These are phyloP conservation scores for Galeruca laticollis DNA, from an alignment of 2,888 invertebrate genomes.

Conservation along the genomic window DNA sequence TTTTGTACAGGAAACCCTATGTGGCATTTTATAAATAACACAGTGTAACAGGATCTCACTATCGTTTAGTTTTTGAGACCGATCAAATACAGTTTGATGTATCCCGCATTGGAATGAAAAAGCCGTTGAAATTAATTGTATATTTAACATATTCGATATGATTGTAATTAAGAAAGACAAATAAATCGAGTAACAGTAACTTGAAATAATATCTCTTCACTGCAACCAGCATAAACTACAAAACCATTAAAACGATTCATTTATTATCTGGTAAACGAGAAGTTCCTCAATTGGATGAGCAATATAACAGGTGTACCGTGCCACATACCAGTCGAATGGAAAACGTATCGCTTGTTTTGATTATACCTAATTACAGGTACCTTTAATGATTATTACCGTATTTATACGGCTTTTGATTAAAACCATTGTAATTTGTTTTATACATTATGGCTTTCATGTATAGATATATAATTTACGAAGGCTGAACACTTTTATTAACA, in stretches of 20 bases:
- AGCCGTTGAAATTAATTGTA: too few species aligned
- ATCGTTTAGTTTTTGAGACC: too few species aligned
- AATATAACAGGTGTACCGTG: neutral
- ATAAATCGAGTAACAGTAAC: neutral
- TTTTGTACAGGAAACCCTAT: too few species aligned
- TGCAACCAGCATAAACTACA: neutral
- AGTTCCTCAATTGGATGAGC: too few species aligned
- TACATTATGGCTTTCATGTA: neutral
- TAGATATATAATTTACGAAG: neutral
- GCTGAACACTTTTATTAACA: too few species aligned
- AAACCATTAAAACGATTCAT: slow-evolving; percentile 1
- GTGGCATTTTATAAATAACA: too few species aligned
- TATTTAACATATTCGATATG: too few species aligned
- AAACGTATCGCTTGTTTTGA: neutral
- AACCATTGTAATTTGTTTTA: neutral
- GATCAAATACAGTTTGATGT: too few species aligned
- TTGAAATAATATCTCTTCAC: neutral
- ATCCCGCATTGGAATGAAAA: too few species aligned
- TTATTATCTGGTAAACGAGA: neutral
- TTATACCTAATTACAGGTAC: neutral
- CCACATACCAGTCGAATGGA: neutral
- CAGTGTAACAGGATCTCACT: too few species aligned
- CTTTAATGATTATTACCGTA: neutral
- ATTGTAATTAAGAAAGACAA: too few species aligned
- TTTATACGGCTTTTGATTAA: neutral